Base-by-base conservation (phyloP, 2,797 vertebrate species). In the Synaphobranchus kaupii region DNA sequence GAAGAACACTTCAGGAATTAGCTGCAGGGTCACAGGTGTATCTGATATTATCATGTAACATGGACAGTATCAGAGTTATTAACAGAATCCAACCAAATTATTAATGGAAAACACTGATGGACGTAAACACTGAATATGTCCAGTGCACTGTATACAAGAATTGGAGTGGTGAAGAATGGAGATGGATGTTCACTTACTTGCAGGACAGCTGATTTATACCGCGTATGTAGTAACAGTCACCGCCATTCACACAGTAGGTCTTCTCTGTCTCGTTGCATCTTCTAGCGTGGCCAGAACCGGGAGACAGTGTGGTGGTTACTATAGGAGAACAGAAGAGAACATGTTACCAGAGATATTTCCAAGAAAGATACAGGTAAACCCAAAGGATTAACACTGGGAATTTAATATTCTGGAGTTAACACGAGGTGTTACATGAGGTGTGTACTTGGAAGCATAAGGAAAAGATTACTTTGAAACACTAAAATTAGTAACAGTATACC, bases 211-310 rank as follows among this genome's bases (percentile, higher is more conserved):
- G 96, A 95, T 99, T 98, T 95, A 99, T 98, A 94, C 98, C 98
- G 89, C 97, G 96, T 91, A 98, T 98, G 97, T 98, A 98, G 96
- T 97, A 99, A 97, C 98, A 99, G 93, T 98, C 96, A 13, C 98
- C 98, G 90, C 98, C 98, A 89, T 99, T 99, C 94, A 99, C 98
- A 92, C 98, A 99, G 92, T 97, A 99, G 90, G 97, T 93, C 95
- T 98, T 99, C 93, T 98, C 97, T 88, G 98, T 98, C 91, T 99
- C 98, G 56, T 99, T 99, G 97, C 98, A 99, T 95, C 93, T 97
- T 95, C 97, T 96, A 92, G 97, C 96, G 0, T 99, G 98, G 91
- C 98, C 98, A 6, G 98, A 98, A 95, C 96, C 98, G 90, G 98
- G 96, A 91, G 98, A 96, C 91, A 95, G 95, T 68, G 97, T 98